Percentiles rank a stretch among this genome's conserved stretches.
These are phyloP conservation scores for Diachrysia chrysitis DNA, from an alignment of 2,888 invertebrate genomes.

Conservation along the genomic window DNA sequence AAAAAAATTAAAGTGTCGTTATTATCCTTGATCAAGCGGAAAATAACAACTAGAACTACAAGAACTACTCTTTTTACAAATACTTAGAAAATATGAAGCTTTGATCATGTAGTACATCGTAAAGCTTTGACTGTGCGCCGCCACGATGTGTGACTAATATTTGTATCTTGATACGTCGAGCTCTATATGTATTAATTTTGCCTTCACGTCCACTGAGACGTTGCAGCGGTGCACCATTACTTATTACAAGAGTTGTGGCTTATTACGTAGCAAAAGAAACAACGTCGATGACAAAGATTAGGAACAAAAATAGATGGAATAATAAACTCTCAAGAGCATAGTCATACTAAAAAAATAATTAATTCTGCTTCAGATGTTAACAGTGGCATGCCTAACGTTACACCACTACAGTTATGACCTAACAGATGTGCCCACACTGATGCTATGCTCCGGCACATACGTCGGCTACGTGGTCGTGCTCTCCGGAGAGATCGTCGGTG, in stretches of 20 bases:
- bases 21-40: too few species aligned
- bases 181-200: neutral
- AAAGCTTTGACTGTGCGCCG: too few species aligned
- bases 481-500: conserved; percentile 84
- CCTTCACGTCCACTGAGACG: neutral
- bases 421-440: conserved; percentile 81
- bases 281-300: neutral
- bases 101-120: too few species aligned
- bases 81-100: too few species aligned
- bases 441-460: conserved; percentile 85
- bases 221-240: neutral
- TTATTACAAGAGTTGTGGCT: neutral
- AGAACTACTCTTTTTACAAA: too few species aligned
- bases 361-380: conserved; percentile 71
- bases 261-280: neutral
- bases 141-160: too few species aligned
- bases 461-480: conserved; percentile 82
- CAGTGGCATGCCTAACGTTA: conserved; percentile 78
- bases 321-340: neutral
- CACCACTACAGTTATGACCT: conserved; percentile 85
- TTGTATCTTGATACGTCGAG: too few species aligned
- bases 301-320: neutral
- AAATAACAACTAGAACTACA: too few species aligned
- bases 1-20: too few species aligned
- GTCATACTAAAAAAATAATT: neutral